These are phyloP conservation scores for Dendrocincla fuliginosa DNA, from an alignment of 2,797 vertebrate genomes.

Conservation along the genomic window DNA sequence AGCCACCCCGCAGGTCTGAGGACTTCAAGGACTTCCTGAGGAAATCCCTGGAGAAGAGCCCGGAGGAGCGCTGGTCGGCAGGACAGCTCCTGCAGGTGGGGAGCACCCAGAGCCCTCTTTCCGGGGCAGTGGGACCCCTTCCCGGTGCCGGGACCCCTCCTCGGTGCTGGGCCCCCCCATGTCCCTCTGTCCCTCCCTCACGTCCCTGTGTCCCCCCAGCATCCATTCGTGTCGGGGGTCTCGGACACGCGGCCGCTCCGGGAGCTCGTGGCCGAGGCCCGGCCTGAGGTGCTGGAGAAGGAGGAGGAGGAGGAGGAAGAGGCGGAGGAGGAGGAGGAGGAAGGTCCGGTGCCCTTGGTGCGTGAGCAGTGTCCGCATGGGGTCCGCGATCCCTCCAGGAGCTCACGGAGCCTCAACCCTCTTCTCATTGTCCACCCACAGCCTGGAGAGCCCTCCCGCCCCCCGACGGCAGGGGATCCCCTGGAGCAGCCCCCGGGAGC, in stretches of 20 bases:
- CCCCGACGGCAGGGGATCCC: accelerated
- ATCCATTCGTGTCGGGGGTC: conserved; percentile 66
- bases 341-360: neutral
- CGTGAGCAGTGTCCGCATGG: neutral
- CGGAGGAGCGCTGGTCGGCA: conserved; percentile 64
- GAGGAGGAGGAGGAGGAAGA: conserved; percentile 60
- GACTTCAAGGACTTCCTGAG: conserved; percentile 78
- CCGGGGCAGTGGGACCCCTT: neutral
- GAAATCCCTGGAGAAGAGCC: conserved; percentile 74
- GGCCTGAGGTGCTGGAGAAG: conserved; percentile 70
- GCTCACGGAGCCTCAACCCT: neutral
- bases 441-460: neutral
- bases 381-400: neutral
- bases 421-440: neutral
- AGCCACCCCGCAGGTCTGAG: conserved; percentile 66
- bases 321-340: conserved; percentile 53
- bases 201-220: neutral
- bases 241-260: conserved; percentile 51
- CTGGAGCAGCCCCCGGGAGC: accelerated
- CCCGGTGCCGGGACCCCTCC: too few relatives aligned
- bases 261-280: conserved; percentile 76
- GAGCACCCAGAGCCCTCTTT: accelerated
- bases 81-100: conserved; percentile 72
- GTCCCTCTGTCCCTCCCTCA: neutral
- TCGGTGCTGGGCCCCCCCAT: too few relatives aligned